Evolutionary conservation across 2,888 invertebrate genomes (phyloP).

Genomic region (Tiliacea citrago): DNA sequence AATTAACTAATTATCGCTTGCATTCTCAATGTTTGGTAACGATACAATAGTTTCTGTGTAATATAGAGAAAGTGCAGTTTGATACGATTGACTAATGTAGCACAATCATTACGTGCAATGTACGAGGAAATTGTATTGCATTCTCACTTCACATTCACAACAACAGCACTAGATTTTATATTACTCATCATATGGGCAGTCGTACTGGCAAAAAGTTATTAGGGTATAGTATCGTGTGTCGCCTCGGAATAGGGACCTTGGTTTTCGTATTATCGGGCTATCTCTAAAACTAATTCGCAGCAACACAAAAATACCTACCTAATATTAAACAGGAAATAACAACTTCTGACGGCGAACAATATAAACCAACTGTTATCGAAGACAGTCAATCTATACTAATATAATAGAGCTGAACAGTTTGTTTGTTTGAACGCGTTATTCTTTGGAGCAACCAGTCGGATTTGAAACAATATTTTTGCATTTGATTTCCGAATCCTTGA

Average conservation of each 20-base stretch:
- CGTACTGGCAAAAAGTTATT: neutral
- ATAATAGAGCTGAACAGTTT: too few relatives aligned
- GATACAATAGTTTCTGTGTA: constrained; percentile 41
- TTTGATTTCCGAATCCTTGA: too few relatives aligned
- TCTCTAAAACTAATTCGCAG: neutral
- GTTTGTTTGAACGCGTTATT: too few relatives aligned
- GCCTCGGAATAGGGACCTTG: neutral
- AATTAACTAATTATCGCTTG: constrained; percentile 62
- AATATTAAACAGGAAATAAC: neutral
- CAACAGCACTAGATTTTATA: constrained; percentile 21
- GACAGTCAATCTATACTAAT: neutral
- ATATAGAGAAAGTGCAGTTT: constrained; percentile 47
- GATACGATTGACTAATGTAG: constrained; percentile 41
- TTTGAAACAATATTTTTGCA: too few relatives aligned
- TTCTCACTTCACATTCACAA: constrained; percentile 33
- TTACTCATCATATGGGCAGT: constrained; percentile 6
- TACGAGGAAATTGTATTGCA: constrained; percentile 30
- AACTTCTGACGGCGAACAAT: neutral
- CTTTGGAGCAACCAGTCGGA: too few relatives aligned
- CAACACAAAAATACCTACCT: neutral
- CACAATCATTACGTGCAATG: constrained; percentile 29
- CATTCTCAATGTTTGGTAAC: constrained; percentile 50
- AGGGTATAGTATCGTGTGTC: neutral
- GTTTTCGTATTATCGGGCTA: neutral
- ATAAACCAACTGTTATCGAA: neutral